Base-by-base conservation (phyloP, 2,797 vertebrate genomes). In the Telmatherina bonti region DNA sequence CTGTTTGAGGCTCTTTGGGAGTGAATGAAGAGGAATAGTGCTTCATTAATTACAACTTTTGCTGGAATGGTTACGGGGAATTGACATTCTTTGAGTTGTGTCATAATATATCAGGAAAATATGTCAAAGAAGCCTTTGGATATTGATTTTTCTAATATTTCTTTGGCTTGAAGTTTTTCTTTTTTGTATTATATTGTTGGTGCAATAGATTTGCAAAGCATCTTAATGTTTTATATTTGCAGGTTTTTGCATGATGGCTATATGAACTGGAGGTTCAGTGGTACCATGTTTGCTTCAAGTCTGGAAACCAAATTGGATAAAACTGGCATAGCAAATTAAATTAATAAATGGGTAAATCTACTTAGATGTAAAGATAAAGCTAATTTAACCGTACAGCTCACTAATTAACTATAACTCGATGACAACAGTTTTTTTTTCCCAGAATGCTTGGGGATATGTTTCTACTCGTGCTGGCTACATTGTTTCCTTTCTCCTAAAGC, bases 1-100 rank as follows among this genome's bases (percentile, higher is more conserved):
- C 79, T 85, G 80, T 86, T 89, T 89, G 85, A 78, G 76, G 62
- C 81, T 78, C 35, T 78, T 60, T 68, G 78, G 83, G 83, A 81
- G 78, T 72, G 74, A 83, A 72, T 72, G 80, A 81, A 72, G 64
- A 73, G 70, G 87, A 89, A 85, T 45, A 45, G 18, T 45, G 7
- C 20, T 36, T 73, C 79, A 90, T 84, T 90, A 84, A 91, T 91
- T 85, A 84, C 15, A 76, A 76, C 63, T 36, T 35, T 51, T 52
- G 56, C 61, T 13, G 38, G 73, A 72, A 76, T 73, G 67, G 24
- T 15, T 27, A 24, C n/a, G 22, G 9, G 36, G 51, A 81, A 73
- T 79, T 77, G 76, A 83, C 81, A 67, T 69, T 74, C 64, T 65
- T 66, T 77, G 67, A 72, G 49, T 81, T 83, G 73, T 63, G 74